Base-by-base conservation (phyloP, 1,140 invertebrate species). In the Mactra quadrangularis region DNA sequence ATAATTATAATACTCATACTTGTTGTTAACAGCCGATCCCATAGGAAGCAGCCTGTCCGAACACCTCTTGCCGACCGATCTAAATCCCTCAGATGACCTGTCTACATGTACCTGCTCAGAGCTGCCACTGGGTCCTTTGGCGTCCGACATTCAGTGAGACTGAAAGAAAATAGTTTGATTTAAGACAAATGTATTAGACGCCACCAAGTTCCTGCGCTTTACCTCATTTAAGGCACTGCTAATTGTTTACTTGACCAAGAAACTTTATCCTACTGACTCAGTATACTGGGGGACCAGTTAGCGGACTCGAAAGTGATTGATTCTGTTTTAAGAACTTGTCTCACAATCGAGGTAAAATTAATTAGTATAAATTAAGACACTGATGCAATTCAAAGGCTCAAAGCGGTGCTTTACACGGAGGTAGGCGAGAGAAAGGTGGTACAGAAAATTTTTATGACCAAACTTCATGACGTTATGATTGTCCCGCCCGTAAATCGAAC, bases 31-130 rank as follows among this genome's bases (percentile, higher is more conserved):
- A 41, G 64, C 35, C 0, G 53, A 64, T 33, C 76, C 64, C 60
- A 68, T 66, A 3, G 50, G 47, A 38, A 68, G 76, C 19, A 78
- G 62, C 38, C 76, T 57, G 47, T 78, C 76, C 31, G 76, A 41
- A 52, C 76, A 78, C 60, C 76, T n/a, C 45, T 68, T 78, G 11
- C 76, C 76, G 35, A 78, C 76, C 0, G 76, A 78, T 31, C 27
- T 41, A 55, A 66, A 78, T 7, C 76, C 60, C 29, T 68, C 76
- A 41, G 76, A 29, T 27, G 76, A 50, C 62, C 29, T 31, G 35
- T 27, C 60, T 17, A 15, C 35, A n/a, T 60, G 47, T 17, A 15
- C 35, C 13, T 60, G 47, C 64, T 59, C 45, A 35, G 72, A 60
- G 31, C 22, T 76, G 60, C 38, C 45, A 68, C 64, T 68, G 17